Conservation (phyloP, 2,888 invertebrate genomes). For the Cancer borealis region DNA sequence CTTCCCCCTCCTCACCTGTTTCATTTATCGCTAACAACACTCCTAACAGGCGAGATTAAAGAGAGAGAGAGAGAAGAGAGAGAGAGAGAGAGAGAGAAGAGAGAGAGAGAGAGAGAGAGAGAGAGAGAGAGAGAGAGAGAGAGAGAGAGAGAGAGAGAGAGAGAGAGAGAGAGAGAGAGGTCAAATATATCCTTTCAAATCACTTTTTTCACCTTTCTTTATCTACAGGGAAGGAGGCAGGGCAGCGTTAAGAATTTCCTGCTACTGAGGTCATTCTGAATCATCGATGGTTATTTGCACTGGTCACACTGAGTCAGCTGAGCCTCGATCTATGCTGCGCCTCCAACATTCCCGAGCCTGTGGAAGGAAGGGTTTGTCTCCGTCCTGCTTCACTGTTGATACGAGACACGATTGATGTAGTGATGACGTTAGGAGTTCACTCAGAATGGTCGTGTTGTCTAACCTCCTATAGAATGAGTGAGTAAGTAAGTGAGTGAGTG, state of each 20-base stretch:
- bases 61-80: not conserved
- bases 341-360: not conserved
- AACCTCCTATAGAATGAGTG: not conserved
- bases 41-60: not conserved
- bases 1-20: too few relatives aligned
- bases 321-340: not conserved
- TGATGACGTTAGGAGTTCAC: not conserved
- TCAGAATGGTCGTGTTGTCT: not conserved
- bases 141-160: slow-evolving; percentile 40
- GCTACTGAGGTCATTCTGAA: not conserved
- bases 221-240: not conserved
- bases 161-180: not conserved
- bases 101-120: not conserved
- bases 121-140: not conserved
- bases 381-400: not conserved
- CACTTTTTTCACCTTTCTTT: not conserved
- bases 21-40: too few relatives aligned
- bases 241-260: not conserved
- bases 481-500: not conserved
- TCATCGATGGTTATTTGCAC: not conserved
- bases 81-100: not conserved
- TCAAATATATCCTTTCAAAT: not conserved
- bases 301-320: not conserved
- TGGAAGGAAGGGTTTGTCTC: not conserved
- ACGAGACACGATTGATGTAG: not conserved